Conservation (phyloP, 2,797 vertebrate species). For the Malurus leucopterus region DNA sequence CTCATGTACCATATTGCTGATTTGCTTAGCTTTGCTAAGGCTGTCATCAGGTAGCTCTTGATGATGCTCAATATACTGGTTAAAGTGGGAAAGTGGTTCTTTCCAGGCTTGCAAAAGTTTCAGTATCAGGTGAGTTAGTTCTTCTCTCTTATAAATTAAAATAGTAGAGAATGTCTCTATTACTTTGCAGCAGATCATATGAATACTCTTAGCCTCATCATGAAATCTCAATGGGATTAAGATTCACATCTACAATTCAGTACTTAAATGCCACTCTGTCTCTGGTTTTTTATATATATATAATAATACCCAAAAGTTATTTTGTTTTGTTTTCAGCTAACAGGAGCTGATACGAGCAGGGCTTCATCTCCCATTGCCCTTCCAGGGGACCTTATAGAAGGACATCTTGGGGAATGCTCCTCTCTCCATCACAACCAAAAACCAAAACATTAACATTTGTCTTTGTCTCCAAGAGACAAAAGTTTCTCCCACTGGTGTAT, state of each 20-base stretch:
- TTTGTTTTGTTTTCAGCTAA: neutral
- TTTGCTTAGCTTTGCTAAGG: conserved; percentile 79
- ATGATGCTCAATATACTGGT: conserved; percentile 72
- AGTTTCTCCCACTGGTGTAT: neutral
- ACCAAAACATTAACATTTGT: accelerated
- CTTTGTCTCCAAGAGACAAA: neutral
- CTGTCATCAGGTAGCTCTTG: conserved; percentile 72
- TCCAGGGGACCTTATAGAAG: neutral
- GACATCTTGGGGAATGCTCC: accelerated
- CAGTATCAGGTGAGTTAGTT: conserved; percentile 78
- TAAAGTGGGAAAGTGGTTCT: conserved; percentile 79
- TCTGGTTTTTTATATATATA: neutral
- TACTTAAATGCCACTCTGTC: neutral
- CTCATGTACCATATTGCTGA: conserved; percentile 81
- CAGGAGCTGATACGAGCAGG: accelerated
- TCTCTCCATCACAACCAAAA: neutral
- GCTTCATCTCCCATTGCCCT: neutral
- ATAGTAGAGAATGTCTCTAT: neutral
- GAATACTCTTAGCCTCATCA: neutral
- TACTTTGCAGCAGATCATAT: neutral
- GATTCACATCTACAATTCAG: neutral
- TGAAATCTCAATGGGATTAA: neutral
- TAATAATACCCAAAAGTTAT: neutral
- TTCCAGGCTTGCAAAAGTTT: conserved; percentile 81
- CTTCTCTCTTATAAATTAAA: conserved; percentile 70